A percentile compares a stretch with the other conserved stretches of the same genome.
Conservation (phyloP, 2,797 vertebrate species). For the Merluccius polli region DNA sequence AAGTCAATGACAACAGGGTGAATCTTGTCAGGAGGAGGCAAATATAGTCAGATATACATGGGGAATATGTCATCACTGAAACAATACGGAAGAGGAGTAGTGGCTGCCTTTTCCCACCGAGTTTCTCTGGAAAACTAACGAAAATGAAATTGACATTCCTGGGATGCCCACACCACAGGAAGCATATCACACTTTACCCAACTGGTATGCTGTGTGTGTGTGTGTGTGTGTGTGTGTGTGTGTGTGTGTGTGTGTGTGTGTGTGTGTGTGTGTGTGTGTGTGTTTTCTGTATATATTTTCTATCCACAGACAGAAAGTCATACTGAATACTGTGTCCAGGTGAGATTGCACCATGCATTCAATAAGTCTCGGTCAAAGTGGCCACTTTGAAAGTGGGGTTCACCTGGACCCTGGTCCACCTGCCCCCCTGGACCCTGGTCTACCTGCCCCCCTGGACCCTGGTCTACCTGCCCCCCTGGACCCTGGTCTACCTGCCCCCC, state of each 20-base stretch:
- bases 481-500: constrained; percentile 53
- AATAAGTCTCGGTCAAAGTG: too few relatives aligned
- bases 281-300: background rate
- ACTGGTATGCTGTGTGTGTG: constrained; percentile 12
- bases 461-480: constrained; percentile 53
- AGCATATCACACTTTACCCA: constrained; percentile 31
- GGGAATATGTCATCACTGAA: constrained; percentile 5
- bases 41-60: constrained; percentile 31
- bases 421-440: constrained; percentile 46
- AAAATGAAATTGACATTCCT: constrained; percentile 51
- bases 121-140: constrained; percentile 48
- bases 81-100: background rate
- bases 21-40: constrained; percentile 7
- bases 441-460: constrained; percentile 50
- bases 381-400: constrained; percentile 38
- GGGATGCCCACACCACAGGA: constrained; percentile 59
- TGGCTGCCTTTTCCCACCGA: background rate
- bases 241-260: constrained; percentile 13
- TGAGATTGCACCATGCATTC: too few relatives aligned
- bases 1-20: constrained; percentile 13
- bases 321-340: too few relatives aligned
- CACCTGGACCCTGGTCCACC: constrained; percentile 40
- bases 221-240: background rate
- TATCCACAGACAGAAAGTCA: too few relatives aligned
- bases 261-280: constrained; percentile 1